Evolutionary conservation across 2,797 vertebrate species (phyloP), one percentile per base, ranked within the genome.

Genomic region (Periparus ater): DNA sequence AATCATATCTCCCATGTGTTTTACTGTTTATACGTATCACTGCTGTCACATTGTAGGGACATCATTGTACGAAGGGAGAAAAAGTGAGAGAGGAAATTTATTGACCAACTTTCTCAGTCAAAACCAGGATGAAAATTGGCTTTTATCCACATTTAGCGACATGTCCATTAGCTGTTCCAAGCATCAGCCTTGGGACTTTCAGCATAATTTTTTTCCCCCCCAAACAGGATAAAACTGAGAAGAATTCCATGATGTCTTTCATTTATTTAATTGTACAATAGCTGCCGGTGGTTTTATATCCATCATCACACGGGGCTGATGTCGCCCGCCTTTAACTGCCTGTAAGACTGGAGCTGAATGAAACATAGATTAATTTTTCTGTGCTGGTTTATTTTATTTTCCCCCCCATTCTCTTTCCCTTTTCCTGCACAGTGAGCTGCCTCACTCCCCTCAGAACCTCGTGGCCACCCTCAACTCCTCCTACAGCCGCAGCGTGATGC

Each of bases 371-470:
- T 73, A 19, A 62, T 78, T 88, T 92, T 95, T 63, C 87, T 16
- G 5, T n/a, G 32, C 15, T 32, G 13, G 29, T 22, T 57, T 42
- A 22, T 10, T 13, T 18, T 30, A 77, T 45, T 45, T 17, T 21
- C 22, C 53, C 25, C 36, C 9, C 36, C 18, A 36, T 29, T 29
- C 40, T 25, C 17, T 27, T 40, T 65, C 23, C 51, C 47, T 68
- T 25, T 70, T 54, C 10, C 66, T 30, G 44, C 47, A 26, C 93
- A 99, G 99, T 9, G 99, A 99, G 95, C 98, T 99, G 96, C 99
- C 99, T 44, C 99, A 99, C 91, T 98, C 99, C 3, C 99, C 99
- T 14, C 98, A 99, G 94, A 99, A 99, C 94, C 98, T 99, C 23
- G 96, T 98, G 90, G 99, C 98, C 77, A 96, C 96, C 23, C 98